Evolutionary conservation across 2,888 invertebrate species (phyloP).

Genomic region (Pogonocherus hispidulus): DNA sequence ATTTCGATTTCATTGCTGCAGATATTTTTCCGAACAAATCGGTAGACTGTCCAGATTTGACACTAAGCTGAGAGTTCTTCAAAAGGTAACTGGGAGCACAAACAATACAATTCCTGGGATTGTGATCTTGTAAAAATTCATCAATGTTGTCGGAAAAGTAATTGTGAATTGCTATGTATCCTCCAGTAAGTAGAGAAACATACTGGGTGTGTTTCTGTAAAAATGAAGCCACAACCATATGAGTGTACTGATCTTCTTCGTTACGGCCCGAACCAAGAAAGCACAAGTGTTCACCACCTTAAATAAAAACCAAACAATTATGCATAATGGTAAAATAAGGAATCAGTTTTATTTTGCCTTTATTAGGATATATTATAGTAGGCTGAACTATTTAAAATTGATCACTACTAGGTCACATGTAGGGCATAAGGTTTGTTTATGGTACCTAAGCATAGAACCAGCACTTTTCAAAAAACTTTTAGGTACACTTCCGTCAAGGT

Average conservation of each 20-base stretch:
- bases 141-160: constrained; percentile 86
- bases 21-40: constrained; percentile 88
- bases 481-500: too few relatives aligned
- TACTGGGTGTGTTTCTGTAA: constrained; percentile 93
- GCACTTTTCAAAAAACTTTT: too few relatives aligned
- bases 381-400: too few relatives aligned
- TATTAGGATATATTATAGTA: too few relatives aligned
- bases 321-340: too few relatives aligned
- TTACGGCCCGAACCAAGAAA: constrained; percentile 94
- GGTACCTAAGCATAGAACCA: too few relatives aligned
- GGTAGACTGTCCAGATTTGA: constrained; percentile 67
- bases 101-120: constrained; percentile 83
- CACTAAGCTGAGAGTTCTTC: constrained; percentile 49
- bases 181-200: constrained; percentile 92
- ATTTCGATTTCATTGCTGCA: constrained; percentile 90
- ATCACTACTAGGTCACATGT: too few relatives aligned
- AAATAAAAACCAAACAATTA: too few relatives aligned
- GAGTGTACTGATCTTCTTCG: constrained; percentile 95
- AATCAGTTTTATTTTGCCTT: too few relatives aligned
- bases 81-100: constrained; percentile 73
- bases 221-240: constrained; percentile 98
- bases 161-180: constrained; percentile 88
- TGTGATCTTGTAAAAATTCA: constrained; percentile 89
- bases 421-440: too few relatives aligned
- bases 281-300: constrained; percentile 87